A percentile compares a stretch with the other conserved stretches of the same genome.
Conservation (phyloP, 2,888 invertebrate genomes). For the Sarcophaga rosellei region DNA sequence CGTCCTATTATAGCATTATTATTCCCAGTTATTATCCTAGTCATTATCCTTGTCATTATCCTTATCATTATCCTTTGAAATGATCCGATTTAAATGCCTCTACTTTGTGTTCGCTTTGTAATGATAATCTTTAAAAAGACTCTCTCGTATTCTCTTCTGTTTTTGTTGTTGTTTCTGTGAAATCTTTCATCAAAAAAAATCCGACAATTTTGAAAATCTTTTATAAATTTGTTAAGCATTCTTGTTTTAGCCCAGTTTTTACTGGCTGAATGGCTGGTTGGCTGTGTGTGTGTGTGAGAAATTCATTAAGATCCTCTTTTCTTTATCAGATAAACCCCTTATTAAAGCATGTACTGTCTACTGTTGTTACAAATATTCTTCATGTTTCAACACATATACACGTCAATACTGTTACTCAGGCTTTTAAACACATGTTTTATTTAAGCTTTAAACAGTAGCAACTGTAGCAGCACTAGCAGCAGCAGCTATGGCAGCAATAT, state of each 20-base stretch:
- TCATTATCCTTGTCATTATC: too few species aligned
- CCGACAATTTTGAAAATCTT: too few species aligned
- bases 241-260: background rate
- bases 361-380: conserved; percentile 4
- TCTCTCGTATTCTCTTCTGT: background rate
- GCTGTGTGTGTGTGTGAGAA: background rate
- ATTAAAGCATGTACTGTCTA: conserved; percentile 48
- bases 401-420: background rate
- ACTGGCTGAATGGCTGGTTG: background rate
- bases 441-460: background rate
- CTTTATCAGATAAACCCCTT: conserved; percentile 42
- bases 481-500: conserved; percentile 71
- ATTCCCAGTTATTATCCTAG: too few species aligned
- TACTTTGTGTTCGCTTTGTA: background rate
- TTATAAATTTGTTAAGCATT: too few species aligned
- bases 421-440: conserved; percentile 9
- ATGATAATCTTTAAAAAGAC: background rate
- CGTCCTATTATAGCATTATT: too few species aligned
- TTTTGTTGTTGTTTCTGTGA: background rate
- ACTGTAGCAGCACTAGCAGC: conserved; percentile 54
- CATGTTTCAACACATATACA: conserved; percentile 15
- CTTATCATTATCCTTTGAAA: too few species aligned
- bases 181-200: background rate
- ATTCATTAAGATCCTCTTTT: conserved; percentile 41
- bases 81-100: too few species aligned